Percentiles rank a stretch among this genome's conserved stretches.
These are phyloP conservation scores for Rousettus madagascariensis DNA, from an alignment of 2,797 vertebrate genomes.

Conservation along the genomic window DNA sequence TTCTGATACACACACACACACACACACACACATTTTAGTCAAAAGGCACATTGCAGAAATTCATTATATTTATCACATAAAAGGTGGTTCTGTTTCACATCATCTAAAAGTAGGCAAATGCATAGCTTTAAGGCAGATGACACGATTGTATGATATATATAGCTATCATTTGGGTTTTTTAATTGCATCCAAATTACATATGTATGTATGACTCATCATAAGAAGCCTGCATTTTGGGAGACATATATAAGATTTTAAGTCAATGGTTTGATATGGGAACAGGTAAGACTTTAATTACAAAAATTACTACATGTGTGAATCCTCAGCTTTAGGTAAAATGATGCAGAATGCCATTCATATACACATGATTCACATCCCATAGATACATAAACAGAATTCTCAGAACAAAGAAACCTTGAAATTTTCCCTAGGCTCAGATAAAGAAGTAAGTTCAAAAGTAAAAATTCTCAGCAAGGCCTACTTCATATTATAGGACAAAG, in stretches of 20 bases:
- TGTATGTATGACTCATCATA: slow-evolving; percentile 32
- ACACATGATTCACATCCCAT: neutral
- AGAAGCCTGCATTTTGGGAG: slow-evolving; percentile 51
- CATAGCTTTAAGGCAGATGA: slow-evolving; percentile 44
- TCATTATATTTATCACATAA: slow-evolving; percentile 28
- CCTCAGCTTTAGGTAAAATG: slow-evolving; percentile 39
- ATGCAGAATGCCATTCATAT: neutral
- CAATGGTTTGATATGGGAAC: neutral
- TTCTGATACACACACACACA: neutral
- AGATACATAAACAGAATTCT: slow-evolving; percentile 18
- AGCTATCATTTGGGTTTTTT: slow-evolving; percentile 60
- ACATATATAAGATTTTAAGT: slow-evolving; percentile 6
- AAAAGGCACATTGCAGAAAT: slow-evolving; percentile 32
- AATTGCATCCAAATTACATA: neutral
- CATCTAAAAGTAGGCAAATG: slow-evolving; percentile 54
- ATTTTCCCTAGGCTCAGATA: neutral
- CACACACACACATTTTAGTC: neutral
- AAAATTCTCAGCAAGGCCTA: neutral
- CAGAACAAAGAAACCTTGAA: neutral
- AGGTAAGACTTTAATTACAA: slow-evolving; percentile 50
- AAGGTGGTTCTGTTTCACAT: slow-evolving; percentile 47
- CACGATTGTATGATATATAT: slow-evolving; percentile 45
- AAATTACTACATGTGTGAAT: slow-evolving; percentile 12
- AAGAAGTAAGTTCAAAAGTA: neutral
- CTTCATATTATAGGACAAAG: neutral